phyloP scores from a whole-genome alignment of 2,888 invertebrate species.

The Dorcus hopei region DNA sequence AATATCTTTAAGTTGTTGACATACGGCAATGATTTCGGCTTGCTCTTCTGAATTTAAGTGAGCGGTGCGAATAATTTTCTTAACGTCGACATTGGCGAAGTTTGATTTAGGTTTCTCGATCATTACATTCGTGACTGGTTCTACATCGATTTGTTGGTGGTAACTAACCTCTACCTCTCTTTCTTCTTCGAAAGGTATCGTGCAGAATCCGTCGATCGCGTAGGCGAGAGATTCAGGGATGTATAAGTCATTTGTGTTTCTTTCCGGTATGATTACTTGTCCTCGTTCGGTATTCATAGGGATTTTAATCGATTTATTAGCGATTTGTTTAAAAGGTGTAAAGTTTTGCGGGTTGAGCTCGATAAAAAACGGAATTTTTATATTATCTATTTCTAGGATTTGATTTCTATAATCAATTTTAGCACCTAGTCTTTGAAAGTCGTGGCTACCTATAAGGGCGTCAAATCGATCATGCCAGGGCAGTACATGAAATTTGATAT shows the following conservation, averaged over 20 bases:
- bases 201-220: neutral
- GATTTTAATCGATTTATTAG: too few relatives aligned
- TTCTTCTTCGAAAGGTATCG: neutral
- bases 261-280: neutral
- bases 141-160: neutral
- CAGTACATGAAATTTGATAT: constrained; percentile 6
- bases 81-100: too few relatives aligned
- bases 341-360: too few relatives aligned
- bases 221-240: neutral
- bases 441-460: constrained; percentile 10
- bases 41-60: constrained; percentile 15
- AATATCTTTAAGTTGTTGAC: constrained; percentile 5
- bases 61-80: neutral
- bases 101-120: neutral
- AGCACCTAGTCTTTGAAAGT: constrained; percentile 8
- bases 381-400: constrained; percentile 3
- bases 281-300: constrained; percentile 2
- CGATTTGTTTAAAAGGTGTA: too few relatives aligned
- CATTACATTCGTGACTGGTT: neutral
- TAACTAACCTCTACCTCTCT: neutral
- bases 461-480: constrained; percentile 11
- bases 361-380: constrained; percentile 5
- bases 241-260: neutral
- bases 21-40: constrained; percentile 4
- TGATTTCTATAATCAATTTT: constrained; percentile 10